Evolutionary conservation across 2,888 invertebrate species (phyloP).

Genomic region (Tipula helvola): DNA sequence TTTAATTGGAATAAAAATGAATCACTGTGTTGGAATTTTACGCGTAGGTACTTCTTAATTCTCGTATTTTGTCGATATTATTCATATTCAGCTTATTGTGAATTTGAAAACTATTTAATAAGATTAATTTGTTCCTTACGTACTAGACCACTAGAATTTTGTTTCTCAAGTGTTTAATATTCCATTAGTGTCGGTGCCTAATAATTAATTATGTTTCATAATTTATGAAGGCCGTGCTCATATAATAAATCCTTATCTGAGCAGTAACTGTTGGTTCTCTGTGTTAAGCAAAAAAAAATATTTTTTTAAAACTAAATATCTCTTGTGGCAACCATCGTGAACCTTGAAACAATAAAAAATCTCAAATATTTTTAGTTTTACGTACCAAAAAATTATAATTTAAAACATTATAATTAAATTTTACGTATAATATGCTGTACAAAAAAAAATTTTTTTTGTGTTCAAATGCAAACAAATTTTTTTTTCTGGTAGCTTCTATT

Average conservation of each 20-base stretch:
- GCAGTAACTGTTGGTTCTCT: not conserved
- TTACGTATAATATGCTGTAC: not conserved
- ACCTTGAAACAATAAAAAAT: not conserved
- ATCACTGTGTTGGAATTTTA: not conserved
- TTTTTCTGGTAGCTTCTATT: not conserved
- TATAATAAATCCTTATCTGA: not conserved
- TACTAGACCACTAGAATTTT: not conserved
- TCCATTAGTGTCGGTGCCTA: not conserved
- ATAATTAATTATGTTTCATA: not conserved
- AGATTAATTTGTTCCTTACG: not conserved
- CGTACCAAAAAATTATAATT: not conserved
- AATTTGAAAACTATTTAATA: not conserved
- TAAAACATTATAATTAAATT: not conserved
- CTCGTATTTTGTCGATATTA: not conserved
- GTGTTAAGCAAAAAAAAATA: not conserved
- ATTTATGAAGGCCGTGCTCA: not conserved
- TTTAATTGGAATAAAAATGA: not conserved
- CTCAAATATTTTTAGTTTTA: not conserved
- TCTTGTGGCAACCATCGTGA: not conserved
- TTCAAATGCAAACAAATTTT: not conserved
- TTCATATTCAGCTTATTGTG: not conserved
- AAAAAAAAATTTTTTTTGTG: not conserved
- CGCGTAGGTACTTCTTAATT: not conserved
- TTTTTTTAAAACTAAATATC: too few relatives aligned
- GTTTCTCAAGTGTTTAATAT: not conserved